Evolutionary conservation across 2,113 vertebrate species (phyloP).

Genomic region (Anseranas semipalmata): DNA sequence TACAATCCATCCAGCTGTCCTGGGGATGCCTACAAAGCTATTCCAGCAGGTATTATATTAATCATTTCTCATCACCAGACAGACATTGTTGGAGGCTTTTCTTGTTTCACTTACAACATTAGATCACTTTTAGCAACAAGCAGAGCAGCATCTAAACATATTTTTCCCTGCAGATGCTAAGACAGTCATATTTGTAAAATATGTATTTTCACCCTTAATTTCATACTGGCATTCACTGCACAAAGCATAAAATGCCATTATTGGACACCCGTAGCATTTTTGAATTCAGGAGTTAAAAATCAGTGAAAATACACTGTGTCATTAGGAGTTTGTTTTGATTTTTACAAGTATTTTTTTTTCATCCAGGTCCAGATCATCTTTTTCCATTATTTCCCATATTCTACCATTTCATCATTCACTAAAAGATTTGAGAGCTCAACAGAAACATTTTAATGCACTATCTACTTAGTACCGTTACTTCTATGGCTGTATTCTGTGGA

Average conservation of each 20-base stretch:
- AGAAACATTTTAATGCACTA: neutral
- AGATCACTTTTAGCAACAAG: constrained; percentile 50
- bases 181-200: constrained; percentile 1
- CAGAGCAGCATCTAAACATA: neutral
- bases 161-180: neutral
- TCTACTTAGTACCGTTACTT: neutral
- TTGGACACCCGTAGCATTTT: neutral
- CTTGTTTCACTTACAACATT: neutral
- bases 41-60: constrained; percentile 50
- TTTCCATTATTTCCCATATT: neutral
- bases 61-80: constrained; percentile 56
- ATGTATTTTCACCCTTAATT: neutral
- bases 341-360: neutral
- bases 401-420: neutral
- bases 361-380: neutral
- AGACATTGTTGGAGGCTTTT: constrained; percentile 18
- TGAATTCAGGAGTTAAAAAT: neutral
- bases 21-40: neutral
- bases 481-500: neutral
- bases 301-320: neutral
- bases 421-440: neutral
- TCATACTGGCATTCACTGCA: neutral
- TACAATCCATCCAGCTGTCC: constrained; percentile 49
- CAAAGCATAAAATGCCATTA: neutral
- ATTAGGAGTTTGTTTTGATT: neutral